Percentiles rank a stretch among this genome's conserved stretches.
These are phyloP conservation scores for Sapayoa aenigma DNA, from an alignment of 2,113 vertebrate species.

Conservation along the genomic window DNA sequence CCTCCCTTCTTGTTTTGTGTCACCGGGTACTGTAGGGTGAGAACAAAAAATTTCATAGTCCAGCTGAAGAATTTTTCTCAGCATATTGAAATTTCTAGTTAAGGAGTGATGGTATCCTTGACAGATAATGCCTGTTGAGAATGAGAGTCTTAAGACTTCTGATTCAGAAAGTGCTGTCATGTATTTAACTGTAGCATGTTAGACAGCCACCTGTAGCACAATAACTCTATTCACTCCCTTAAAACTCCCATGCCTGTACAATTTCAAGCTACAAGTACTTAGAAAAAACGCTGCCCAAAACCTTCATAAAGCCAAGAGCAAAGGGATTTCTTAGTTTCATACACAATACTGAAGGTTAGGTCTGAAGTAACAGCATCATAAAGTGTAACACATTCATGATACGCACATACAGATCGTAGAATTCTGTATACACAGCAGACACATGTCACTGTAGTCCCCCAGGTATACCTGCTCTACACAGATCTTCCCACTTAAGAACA, in stretches of 20 bases:
- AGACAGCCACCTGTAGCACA: background rate
- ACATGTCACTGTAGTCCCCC: no score
- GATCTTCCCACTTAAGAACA: background rate
- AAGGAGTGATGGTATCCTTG: background rate
- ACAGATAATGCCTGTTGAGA: background rate
- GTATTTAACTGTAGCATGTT: background rate
- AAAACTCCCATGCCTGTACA: background rate
- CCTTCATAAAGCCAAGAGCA: background rate
- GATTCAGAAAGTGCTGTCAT: background rate
- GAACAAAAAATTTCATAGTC: background rate
- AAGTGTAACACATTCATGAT: rapidly evolving
- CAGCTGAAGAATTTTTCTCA: background rate
- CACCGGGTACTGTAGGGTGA: background rate
- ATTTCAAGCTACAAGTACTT: background rate
- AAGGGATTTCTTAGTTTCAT: background rate
- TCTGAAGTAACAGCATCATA: background rate
- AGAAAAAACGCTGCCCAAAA: background rate
- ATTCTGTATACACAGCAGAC: background rate
- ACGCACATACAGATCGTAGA: background rate
- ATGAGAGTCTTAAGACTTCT: background rate
- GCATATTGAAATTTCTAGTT: background rate
- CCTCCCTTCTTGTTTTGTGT: background rate
- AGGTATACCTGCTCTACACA: background rate
- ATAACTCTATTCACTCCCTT: background rate
- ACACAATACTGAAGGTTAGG: background rate